These are phyloP conservation scores for Himalopsyche phryganea DNA, from an alignment of 1,140 invertebrate genomes.

Conservation along the genomic window DNA sequence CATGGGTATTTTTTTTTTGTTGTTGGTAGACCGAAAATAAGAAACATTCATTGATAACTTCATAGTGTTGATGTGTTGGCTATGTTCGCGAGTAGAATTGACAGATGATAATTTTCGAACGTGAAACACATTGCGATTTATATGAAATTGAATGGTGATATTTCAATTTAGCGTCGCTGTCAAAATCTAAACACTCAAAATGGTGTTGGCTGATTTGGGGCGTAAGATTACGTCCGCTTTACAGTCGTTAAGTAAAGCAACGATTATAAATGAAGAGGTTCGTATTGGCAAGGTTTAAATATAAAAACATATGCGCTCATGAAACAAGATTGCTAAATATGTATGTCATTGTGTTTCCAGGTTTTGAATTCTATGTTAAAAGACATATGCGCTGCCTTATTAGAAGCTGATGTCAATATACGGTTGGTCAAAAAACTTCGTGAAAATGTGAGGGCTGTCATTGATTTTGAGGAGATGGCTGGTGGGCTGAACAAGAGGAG, in stretches of 20 bases:
- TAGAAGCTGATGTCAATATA: slow-evolving; percentile 99
- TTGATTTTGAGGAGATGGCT: slow-evolving; percentile 99
- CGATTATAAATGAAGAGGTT: slow-evolving; percentile 98
- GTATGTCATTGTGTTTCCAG: slow-evolving; percentile 49
- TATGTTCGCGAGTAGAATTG: slow-evolving; percentile 8
- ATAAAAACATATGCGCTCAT: slow-evolving; percentile 34
- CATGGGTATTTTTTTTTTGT: too few species aligned
- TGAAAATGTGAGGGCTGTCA: slow-evolving; percentile 97
- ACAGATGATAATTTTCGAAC: slow-evolving; percentile 18
- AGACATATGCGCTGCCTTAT: slow-evolving; percentile 93
- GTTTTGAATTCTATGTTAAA: slow-evolving; percentile 99
- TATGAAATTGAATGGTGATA: slow-evolving; percentile 3
- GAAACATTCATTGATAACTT: slow-evolving; percentile 16
- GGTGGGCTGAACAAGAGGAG: slow-evolving; percentile 96
- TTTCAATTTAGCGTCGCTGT: slow-evolving; percentile 2
- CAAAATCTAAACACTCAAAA: slow-evolving; percentile 53
- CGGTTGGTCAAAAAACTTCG: slow-evolving; percentile 92
- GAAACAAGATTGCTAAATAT: slow-evolving; percentile 12
- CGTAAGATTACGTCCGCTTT: slow-evolving; percentile 98
- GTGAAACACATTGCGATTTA: slow-evolving; percentile 7
- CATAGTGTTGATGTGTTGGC: slow-evolving; percentile 23
- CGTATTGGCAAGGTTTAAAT: background rate
- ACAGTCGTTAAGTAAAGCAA: slow-evolving; percentile 95
- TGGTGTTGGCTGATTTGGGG: slow-evolving; percentile 99
- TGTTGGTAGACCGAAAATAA: too few species aligned